A percentile compares a stretch with the other conserved stretches of the same genome.
Conservation (phyloP, 2,797 vertebrate species). For the Rhynchonycteris naso region DNA sequence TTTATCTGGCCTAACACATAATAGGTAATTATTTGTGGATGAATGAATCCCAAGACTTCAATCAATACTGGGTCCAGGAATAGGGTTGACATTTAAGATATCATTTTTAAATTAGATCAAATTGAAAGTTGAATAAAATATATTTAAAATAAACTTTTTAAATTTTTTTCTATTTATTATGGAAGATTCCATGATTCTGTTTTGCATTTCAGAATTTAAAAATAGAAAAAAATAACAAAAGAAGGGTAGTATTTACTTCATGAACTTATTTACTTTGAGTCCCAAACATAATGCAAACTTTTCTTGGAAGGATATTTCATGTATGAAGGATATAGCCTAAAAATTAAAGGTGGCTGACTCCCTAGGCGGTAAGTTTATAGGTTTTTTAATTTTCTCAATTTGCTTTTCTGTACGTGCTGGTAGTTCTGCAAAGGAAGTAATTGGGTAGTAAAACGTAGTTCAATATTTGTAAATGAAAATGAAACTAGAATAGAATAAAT, state of each 20-base stretch:
- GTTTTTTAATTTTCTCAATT: neutral
- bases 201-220: neutral
- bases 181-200: neutral
- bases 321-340: neutral
- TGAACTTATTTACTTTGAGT: neutral
- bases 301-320: neutral
- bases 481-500: neutral
- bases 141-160: neutral
- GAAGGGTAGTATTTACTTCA: neutral
- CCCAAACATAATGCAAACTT: neutral
- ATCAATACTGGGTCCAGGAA: neutral
- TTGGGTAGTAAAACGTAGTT: neutral
- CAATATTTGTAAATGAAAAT: neutral
- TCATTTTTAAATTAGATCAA: slow-evolving; percentile 8
- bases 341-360: neutral
- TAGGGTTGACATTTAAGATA: neutral
- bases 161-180: neutral
- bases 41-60: neutral
- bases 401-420: neutral
- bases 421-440: neutral
- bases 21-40: neutral
- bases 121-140: neutral
- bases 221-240: neutral
- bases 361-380: neutral
- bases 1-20: neutral